A percentile compares a stretch with the other conserved stretches of the same genome.
Conservation (phyloP, 2,113 vertebrate species). For the Eurystomus gularis region DNA sequence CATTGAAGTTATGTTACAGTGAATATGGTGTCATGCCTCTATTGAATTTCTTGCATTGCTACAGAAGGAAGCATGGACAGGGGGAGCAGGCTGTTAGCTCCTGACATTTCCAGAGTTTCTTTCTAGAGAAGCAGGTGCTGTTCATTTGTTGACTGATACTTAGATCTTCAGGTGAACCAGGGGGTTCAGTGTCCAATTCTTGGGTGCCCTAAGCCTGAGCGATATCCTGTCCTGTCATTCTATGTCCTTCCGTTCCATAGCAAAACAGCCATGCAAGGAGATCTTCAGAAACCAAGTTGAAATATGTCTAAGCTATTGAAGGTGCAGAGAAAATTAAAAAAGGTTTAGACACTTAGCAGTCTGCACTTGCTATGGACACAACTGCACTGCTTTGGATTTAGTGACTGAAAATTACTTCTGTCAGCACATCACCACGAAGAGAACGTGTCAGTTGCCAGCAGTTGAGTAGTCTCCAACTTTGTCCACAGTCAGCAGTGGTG, state of each 20-base stretch:
- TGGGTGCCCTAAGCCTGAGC: background rate
- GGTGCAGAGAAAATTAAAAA: background rate
- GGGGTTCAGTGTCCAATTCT: rapidly evolving
- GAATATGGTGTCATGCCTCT: background rate
- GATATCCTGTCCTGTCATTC: background rate
- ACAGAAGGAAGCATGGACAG: background rate
- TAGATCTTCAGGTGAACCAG: background rate
- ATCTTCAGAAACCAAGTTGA: background rate
- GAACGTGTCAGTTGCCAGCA: background rate
- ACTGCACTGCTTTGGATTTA: background rate
- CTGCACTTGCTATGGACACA: background rate
- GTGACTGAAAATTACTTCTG: background rate
- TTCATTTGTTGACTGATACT: background rate
- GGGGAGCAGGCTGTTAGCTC: background rate
- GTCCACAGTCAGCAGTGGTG: background rate
- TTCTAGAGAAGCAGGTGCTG: background rate
- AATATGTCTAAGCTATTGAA: background rate
- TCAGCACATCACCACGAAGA: background rate
- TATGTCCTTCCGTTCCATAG: background rate
- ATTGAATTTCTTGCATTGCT: background rate
- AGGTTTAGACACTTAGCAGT: background rate
- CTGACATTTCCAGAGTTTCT: background rate
- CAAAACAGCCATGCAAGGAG: background rate
- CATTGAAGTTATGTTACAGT: background rate
- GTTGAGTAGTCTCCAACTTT: background rate